A percentile compares a stretch with the other conserved stretches of the same genome.
phyloP scores from a whole-genome alignment of 2,797 vertebrate species.

The Gymnoscopelus microlampas region DNA sequence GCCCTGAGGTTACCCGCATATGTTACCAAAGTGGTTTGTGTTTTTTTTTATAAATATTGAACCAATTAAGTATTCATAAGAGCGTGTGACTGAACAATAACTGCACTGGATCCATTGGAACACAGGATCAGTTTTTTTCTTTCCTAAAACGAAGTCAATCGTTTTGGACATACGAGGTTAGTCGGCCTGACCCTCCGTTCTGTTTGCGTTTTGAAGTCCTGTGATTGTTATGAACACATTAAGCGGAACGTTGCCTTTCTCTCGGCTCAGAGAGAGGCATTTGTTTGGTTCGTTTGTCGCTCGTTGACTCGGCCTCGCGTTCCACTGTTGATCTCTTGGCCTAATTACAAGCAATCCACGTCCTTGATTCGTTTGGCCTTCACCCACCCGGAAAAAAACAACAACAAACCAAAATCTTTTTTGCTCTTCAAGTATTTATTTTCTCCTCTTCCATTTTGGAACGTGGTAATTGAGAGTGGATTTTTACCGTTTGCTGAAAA shows the following conservation, averaged over 20 bases:
- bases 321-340: slow-evolving; percentile 52
- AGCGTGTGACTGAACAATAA: no score
- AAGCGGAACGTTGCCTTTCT: slow-evolving; percentile 49
- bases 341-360: slow-evolving; percentile 50
- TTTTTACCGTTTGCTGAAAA: no score
- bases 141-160: no score
- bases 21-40: no score
- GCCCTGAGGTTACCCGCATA: no score
- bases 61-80: no score
- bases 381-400: neutral
- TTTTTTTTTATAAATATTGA: no score
- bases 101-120: no score
- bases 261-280: slow-evolving; percentile 38
- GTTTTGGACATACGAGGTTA: neutral
- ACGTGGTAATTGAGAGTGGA: no score
- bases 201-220: slow-evolving; percentile 69
- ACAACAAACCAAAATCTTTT: neutral
- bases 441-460: no score
- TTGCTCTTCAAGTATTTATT: neutral
- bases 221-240: slow-evolving; percentile 61
- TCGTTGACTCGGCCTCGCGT: slow-evolving; percentile 40
- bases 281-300: slow-evolving; percentile 42
- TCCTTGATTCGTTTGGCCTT: neutral
- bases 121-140: no score
- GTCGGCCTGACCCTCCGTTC: slow-evolving; percentile 51